A percentile compares a stretch with the other conserved stretches of the same genome.
These are phyloP conservation scores for Lophius piscatorius DNA, from an alignment of 2,113 vertebrate genomes.

Conservation along the genomic window DNA sequence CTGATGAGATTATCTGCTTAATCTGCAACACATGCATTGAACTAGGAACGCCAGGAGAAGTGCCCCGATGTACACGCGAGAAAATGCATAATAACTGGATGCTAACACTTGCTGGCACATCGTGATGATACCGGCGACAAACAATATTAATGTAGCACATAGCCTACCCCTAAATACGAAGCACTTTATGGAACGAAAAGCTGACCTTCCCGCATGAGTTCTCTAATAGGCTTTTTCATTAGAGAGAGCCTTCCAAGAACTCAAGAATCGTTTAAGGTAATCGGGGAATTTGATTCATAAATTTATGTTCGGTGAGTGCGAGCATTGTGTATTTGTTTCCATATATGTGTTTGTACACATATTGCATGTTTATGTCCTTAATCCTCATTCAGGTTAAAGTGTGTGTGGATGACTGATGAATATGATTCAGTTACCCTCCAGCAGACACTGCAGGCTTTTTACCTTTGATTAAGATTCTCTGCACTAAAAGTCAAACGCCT, in stretches of 20 bases:
- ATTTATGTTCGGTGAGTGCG: conserved; percentile 2
- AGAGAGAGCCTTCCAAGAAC: conserved; percentile 8
- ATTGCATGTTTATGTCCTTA: neutral
- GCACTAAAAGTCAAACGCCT: conserved; percentile 50
- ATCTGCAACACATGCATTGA: conserved; percentile 70
- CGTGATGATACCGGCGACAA: conserved; percentile 33
- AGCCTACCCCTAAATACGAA: conserved; percentile 40
- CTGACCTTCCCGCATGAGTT: conserved; percentile 17
- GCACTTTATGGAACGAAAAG: conserved; percentile 35
- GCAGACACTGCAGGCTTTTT: conserved; percentile 38
- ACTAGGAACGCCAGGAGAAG: conserved; percentile 30
- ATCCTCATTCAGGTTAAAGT: conserved; percentile 3
- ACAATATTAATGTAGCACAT: conserved; percentile 36
- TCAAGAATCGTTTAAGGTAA: neutral
- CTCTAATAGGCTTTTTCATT: conserved; percentile 8
- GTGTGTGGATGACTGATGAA: conserved; percentile 43
- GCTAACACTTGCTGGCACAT: conserved; percentile 49
- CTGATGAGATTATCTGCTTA: conserved; percentile 75
- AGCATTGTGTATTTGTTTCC: neutral
- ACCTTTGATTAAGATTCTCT: conserved; percentile 56
- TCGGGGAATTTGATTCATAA: neutral
- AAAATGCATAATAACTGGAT: conserved; percentile 60
- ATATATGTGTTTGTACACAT: neutral
- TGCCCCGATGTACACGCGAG: conserved; percentile 33
- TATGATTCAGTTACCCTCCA: conserved; percentile 29